These are phyloP conservation scores for Cheilosia variabilis DNA, from an alignment of 2,888 invertebrate species.

Conservation along the genomic window DNA sequence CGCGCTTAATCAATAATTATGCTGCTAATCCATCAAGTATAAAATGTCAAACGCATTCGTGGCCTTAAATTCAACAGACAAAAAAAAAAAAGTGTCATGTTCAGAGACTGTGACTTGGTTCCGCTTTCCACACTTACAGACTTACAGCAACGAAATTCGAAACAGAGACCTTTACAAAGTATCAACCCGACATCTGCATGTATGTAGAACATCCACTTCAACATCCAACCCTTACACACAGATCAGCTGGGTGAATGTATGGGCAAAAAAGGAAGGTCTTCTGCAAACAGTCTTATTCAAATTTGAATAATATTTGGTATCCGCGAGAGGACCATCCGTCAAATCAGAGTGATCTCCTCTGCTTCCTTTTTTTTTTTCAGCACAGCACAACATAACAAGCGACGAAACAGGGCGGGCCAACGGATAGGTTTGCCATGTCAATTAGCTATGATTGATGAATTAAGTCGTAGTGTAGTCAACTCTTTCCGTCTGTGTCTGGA, in stretches of 20 bases:
- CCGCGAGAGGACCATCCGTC: constrained; percentile 65
- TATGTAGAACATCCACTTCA: constrained; percentile 56
- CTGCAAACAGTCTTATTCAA: constrained; percentile 56
- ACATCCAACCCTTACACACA: constrained; percentile 55
- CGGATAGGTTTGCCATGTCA: constrained; percentile 68
- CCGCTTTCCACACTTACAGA: constrained; percentile 59
- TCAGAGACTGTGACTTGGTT: constrained; percentile 54
- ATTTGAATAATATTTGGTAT: constrained; percentile 54
- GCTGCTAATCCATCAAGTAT: constrained; percentile 83
- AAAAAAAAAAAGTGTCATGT: constrained; percentile 51
- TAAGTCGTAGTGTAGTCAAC: constrained; percentile 51
- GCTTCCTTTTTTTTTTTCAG: constrained; percentile 21
- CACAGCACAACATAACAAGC: constrained; percentile 32
- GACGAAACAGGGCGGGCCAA: constrained; percentile 58
- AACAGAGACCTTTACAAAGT: constrained; percentile 18
- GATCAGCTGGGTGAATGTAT: constrained; percentile 46
- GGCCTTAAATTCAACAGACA: constrained; percentile 52
- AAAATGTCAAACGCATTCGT: constrained; percentile 83
- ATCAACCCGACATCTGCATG: constrained; percentile 60
- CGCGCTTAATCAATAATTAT: constrained; percentile 82
- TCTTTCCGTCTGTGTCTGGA: constrained; percentile 49
- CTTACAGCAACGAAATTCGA: constrained; percentile 18
- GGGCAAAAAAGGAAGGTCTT: constrained; percentile 49
- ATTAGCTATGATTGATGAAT: constrained; percentile 75
- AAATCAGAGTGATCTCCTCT: constrained; percentile 39